Evolutionary conservation across 2,888 invertebrate species (phyloP), one percentile per base, ranked within the genome.

Genomic region (Atethmia centrago): DNA sequence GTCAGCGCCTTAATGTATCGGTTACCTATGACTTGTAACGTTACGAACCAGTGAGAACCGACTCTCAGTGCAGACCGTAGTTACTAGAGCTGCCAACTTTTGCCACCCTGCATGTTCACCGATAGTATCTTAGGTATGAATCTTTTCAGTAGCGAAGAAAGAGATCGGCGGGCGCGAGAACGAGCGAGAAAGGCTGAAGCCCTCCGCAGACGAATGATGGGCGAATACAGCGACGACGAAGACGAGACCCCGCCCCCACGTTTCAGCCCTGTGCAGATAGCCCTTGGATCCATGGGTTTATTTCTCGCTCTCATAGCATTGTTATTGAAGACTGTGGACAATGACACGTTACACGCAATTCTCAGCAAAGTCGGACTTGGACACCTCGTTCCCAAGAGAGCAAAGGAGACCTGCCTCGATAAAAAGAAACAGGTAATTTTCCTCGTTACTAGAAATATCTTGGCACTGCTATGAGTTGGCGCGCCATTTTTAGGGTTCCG

Each of bases 111-210:
- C 12, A 12, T 42, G 28, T 21, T 42, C 28, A 67, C 2, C 42
- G 64, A 53, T 28, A 21, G 25, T 49, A 65, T 65, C 40, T 47
- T 49, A 53, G 66, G 16, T 45, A 25, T 73, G 12, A 64, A 19
- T 42, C 0, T 63, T 87, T 85, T 21, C 71, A 92, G 92, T 86
- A 88, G 88, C 25, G 91, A 91, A 80, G 92, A 92, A 71, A 66
- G 75, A 53, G 88, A 87, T 10, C 73, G 82, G 2, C 67, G 36
- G 12, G 71, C n/a, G 28, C 72, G 61, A 47, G 71, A 42, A 56
- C 55, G 64, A 64, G 79, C 28, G 65, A 79, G 53, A 64, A 12
- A 36, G 55, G 61, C 53, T 42, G 72, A 36, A 47, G 69, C 14
- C 28, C 28, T 14, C 40, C 47, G 36, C 47, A 14, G 47, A 31